phyloP scores from a whole-genome alignment of 2,113 vertebrate species.

The Narcine bancroftii region DNA sequence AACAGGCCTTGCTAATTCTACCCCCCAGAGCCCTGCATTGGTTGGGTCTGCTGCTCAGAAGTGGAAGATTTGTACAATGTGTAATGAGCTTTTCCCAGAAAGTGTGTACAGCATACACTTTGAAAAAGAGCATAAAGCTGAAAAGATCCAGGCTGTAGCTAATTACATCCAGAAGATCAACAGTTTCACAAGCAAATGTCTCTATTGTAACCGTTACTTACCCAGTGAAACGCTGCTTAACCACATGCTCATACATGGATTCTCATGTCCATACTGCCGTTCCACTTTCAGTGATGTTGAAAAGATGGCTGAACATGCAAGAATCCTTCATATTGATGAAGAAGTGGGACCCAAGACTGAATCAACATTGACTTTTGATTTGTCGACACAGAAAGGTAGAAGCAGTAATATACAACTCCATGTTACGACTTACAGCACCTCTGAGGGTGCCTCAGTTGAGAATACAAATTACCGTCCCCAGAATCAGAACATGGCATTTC shows the following conservation, averaged over 20 bases:
- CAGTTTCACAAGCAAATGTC: slow-evolving; percentile 98
- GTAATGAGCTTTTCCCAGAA: slow-evolving; percentile 96
- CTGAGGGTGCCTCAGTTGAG: slow-evolving; percentile 84
- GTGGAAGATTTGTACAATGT: slow-evolving; percentile 99
- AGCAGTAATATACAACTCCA: slow-evolving; percentile 94
- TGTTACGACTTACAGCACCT: slow-evolving; percentile 85
- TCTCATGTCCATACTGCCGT: slow-evolving; percentile 89
- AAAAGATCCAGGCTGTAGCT: slow-evolving; percentile 93
- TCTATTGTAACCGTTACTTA: slow-evolving; percentile 96
- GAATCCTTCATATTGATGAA: slow-evolving; percentile 81
- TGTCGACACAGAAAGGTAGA: slow-evolving; percentile 92
- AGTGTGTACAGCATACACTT: slow-evolving; percentile 95
- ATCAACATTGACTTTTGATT: slow-evolving; percentile 90
- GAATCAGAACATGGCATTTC: slow-evolving; percentile 59
- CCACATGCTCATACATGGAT: slow-evolving; percentile 94
- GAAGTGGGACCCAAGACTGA: slow-evolving; percentile 85
- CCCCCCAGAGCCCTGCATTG: slow-evolving; percentile 50
- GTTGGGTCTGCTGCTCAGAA: slow-evolving; percentile 80
- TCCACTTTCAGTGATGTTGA: slow-evolving; percentile 96
- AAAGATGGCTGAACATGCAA: slow-evolving; percentile 96
- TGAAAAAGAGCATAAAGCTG: slow-evolving; percentile 95
- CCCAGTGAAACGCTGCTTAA: slow-evolving; percentile 93
- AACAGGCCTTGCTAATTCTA: slow-evolving; percentile 57
- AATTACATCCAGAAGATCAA: slow-evolving; percentile 99
- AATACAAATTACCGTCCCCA: slow-evolving; percentile 91